These are phyloP conservation scores for Bubo blakistoni DNA, from an alignment of 2,113 vertebrate genomes.

Conservation along the genomic window DNA sequence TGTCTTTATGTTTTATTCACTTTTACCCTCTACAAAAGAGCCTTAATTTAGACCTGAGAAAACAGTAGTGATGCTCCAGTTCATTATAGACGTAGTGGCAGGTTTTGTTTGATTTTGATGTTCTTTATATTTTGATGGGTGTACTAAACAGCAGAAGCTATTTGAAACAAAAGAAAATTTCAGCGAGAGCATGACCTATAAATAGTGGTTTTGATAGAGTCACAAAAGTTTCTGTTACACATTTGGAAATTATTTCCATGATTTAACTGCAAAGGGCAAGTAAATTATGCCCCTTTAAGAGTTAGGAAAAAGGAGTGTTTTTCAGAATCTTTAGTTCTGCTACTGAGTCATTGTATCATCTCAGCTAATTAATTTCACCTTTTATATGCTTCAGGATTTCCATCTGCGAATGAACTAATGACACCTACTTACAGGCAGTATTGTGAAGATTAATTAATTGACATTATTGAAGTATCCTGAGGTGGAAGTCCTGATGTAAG, in stretches of 20 bases:
- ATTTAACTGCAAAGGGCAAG: constrained; percentile 19
- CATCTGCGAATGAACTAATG: constrained; percentile 42
- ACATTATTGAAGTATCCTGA: constrained; percentile 47
- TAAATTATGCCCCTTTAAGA: background rate
- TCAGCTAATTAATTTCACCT: constrained; percentile 15
- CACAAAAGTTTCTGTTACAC: background rate
- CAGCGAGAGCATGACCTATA: background rate
- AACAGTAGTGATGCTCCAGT: background rate
- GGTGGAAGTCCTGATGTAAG: constrained; percentile 35
- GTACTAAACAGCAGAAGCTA: background rate
- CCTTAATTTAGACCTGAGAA: constrained; percentile 4
- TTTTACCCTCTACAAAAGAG: background rate
- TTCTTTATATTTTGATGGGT: constrained; percentile 12
- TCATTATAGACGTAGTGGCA: background rate
- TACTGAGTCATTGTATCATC: constrained; percentile 9
- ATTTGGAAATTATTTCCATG: background rate
- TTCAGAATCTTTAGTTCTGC: constrained; percentile 21
- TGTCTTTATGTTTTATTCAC: constrained; percentile 41
- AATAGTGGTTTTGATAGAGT: constrained; percentile 1
- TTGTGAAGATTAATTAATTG: constrained; percentile 51
- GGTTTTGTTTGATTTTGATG: constrained; percentile 18
- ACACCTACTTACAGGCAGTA: constrained; percentile 14
- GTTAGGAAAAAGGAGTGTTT: background rate
- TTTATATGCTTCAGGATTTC: constrained; percentile 30
- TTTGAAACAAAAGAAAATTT: constrained; percentile 34